phyloP scores from a whole-genome alignment of 53 echinoderm and acorn worm species.

The Zoroaster sp. region DNA sequence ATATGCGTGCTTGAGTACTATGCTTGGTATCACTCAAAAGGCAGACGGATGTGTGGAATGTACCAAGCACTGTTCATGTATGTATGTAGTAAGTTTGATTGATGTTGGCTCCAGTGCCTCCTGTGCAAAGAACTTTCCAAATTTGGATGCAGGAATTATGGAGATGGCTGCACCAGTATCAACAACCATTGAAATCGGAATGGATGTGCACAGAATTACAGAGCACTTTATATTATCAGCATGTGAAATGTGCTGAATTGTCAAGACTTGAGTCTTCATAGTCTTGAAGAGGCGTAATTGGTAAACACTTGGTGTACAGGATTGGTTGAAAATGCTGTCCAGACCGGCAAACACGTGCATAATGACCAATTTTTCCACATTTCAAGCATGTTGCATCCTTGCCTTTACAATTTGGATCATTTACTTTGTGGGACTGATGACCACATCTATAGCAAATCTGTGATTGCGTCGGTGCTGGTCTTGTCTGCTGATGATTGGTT shows the following conservation, averaged over 20 bases:
- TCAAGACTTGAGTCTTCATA: background rate
- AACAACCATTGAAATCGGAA: background rate
- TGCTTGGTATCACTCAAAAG: background rate
- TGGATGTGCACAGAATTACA: background rate
- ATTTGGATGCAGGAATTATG: background rate
- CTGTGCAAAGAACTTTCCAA: background rate
- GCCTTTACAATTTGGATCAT: constrained; percentile 39
- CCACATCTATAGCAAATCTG: constrained; percentile 59
- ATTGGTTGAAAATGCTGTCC: background rate
- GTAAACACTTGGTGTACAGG: no score
- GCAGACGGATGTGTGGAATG: background rate
- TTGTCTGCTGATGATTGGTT: background rate
- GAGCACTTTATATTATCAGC: background rate
- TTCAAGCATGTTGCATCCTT: background rate
- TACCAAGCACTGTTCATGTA: background rate
- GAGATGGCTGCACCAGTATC: background rate
- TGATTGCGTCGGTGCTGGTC: background rate
- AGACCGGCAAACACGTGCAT: background rate
- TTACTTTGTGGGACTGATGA: constrained; percentile 37
- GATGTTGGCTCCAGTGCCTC: background rate
- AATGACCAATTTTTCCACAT: constrained; percentile 26
- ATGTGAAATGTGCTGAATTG: background rate
- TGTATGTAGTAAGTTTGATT: background rate
- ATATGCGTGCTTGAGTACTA: background rate
- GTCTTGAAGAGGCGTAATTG: no score